Evolutionary conservation across 2,888 invertebrate genomes (phyloP), one percentile per base, ranked within the genome.

Genomic region (Epistrophella euchroma): DNA sequence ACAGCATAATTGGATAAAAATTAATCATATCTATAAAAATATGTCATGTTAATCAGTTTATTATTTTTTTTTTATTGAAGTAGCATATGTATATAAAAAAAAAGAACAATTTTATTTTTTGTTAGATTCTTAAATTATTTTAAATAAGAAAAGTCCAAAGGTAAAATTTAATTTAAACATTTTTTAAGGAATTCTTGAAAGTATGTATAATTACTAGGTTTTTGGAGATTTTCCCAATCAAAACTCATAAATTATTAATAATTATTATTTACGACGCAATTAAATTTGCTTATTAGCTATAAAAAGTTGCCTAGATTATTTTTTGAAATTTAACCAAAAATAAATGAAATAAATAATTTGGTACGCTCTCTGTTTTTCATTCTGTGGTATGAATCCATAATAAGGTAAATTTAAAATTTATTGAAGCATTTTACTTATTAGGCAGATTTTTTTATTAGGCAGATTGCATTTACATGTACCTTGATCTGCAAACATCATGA

Each of bases 1-100:
- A 79, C 78, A 73, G 68, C 58, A 83, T 62, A 83, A 78, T 72
- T 79, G 45, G 5, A 32, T 40, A 25, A 75, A 62, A 75, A 62
- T 62, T 66, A 43, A n/a, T 28, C 52, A 37, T 19, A 15, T 45
- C 19, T 60, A 60, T 68, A 32, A 68, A 15, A n/a, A 55, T 60
- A 9, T 74, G 45, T 37, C 52, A 70, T 10, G 50, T 45, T 62
- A 17, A 66, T 70, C 80, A 50, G 10, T 56, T 28, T 43, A 11
- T 5, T n/a, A n/a, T n/a, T n/a, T n/a, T n/a, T n/a, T n/a, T 19
- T 17, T 17, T 17, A 10, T 25, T 50, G 13, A 5, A 5, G 13
- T 50, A 13, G 5, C 10, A n/a, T n/a, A n/a, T n/a, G n/a, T n/a
- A 10, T 47, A 3, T 4, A 25, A 25, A 25, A 25, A 25, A 25